Conservation (phyloP, 2,113 vertebrate genomes). For the Bos taurus region ARS-UCD2.0 NC_037347.1:10691501-10692000, state of each 20-base stretch:
- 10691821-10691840: not conserved
- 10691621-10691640: not conserved
- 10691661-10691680: not conserved
- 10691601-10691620: not conserved
- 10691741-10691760: not conserved
- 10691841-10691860: not conserved
- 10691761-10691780: not conserved
- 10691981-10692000: not conserved
- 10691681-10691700: not conserved
- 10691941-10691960: not conserved
- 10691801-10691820: not conserved
- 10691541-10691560: not conserved
- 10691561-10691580: not conserved
- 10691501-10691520: not conserved
- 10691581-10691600: not conserved
- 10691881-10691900: not conserved
- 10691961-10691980: not conserved
- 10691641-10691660: not conserved
- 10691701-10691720: not conserved
- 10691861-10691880: not conserved
- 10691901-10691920: not conserved
- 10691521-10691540: not conserved
- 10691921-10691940: not conserved
- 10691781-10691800: not conserved
- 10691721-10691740: not conserved